Evolutionary conservation across 2,797 vertebrate species (phyloP), one percentile per base, ranked within the genome.

Genomic region (Hypotaenidia okinawae): DNA sequence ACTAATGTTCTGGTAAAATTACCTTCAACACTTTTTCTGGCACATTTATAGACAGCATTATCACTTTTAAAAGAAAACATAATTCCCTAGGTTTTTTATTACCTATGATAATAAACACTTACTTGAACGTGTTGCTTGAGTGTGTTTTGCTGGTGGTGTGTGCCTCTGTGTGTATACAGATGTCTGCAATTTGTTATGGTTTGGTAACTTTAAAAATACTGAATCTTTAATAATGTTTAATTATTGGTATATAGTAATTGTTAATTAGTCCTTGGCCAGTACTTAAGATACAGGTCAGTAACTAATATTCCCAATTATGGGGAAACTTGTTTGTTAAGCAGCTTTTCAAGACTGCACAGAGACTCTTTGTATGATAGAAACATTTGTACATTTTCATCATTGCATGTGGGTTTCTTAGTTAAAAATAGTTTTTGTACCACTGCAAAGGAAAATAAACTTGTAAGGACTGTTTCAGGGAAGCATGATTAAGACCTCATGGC

Each of bases 1-100:
- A 77, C 76, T 81, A 77, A 41, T 59, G 33, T 80, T 89, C 69
- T 86, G 66, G 25, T 89, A 87, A 86, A 79, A 76, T 83, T 39
- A 61, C 41, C 45, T 43, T 89, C 85, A 94, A 14, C 47, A 81
- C 68, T 81, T 87, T 87, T 64, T 83, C 85, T 88, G 90, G 63
- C 89, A 92, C 63, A 28, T 94, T 95, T 96, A 87, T 91, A 73
- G 87, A 68, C 84, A 72, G 49, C 35, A n/a, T 89, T 86, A 88
- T 92, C 87, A 81, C 84, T 89, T 96, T 85, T 84, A 85, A 95
- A 96, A 96, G 89, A 94, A 90, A 94, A 27, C 72, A 63, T 94
- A 43, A 72, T 93, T 94, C 95, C 85, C 80, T 92, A 79, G 45
- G 54, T 82, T 93, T 87, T 96, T 92, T 93, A 90, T 84, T 93